Evolutionary conservation across 2,888 invertebrate species (phyloP).

Genomic region (Amiota minor): DNA sequence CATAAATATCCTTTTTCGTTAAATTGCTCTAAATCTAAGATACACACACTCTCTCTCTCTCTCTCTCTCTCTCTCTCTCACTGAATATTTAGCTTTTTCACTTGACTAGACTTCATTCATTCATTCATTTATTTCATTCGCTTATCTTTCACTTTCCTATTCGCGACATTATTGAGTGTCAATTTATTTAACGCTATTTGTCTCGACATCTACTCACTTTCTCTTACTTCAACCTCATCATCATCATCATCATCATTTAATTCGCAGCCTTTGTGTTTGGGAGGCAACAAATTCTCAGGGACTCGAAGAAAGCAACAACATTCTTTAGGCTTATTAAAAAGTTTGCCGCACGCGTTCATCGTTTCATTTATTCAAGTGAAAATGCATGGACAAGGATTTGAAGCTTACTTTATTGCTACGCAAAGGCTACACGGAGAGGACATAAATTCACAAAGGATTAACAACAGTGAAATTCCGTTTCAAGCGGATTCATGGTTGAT

Average conservation of each 20-base stretch:
- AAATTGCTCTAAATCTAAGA: too few relatives aligned
- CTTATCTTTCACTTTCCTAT: neutral
- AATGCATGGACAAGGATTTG: too few relatives aligned
- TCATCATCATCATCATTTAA: neutral
- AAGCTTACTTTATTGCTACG: conserved; percentile 3
- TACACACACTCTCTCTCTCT: too few relatives aligned
- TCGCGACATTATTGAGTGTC: conserved; percentile 22
- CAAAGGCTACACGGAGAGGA: neutral
- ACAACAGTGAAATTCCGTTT: neutral
- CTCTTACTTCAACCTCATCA: neutral
- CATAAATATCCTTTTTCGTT: neutral
- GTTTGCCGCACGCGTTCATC: conserved; percentile 1
- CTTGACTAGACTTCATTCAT: neutral
- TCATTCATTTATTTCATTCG: neutral
- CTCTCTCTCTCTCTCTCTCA: too few relatives aligned
- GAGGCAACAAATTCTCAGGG: neutral
- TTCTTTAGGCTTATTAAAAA: conserved; percentile 21
- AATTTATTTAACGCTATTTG: conserved; percentile 24
- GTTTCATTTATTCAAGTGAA: neutral
- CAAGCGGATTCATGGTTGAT: neutral
- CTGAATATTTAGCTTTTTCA: too few relatives aligned
- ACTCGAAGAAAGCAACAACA: neutral
- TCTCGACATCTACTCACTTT: neutral
- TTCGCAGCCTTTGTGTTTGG: neutral
- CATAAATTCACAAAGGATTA: conserved; percentile 23